Conservation (phyloP, 2,113 vertebrate species). For the Glaucidium brasilianum region DNA sequence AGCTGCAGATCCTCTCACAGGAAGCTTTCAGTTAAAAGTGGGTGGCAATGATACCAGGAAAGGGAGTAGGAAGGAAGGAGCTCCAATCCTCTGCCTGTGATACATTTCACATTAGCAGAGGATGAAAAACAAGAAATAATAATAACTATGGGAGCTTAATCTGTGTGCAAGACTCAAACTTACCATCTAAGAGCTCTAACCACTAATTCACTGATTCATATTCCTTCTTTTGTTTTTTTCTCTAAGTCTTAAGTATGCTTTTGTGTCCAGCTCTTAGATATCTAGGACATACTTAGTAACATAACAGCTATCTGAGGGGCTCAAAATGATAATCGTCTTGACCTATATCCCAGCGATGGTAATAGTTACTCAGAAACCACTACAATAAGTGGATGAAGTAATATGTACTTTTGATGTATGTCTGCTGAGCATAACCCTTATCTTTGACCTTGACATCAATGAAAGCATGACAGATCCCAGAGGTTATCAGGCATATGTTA, state of each 20-base stretch:
- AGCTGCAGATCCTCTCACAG: background rate
- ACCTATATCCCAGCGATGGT: background rate
- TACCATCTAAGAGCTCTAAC: background rate
- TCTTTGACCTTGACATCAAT: background rate
- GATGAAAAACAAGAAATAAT: background rate
- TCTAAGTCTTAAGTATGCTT: background rate
- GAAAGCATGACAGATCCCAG: background rate
- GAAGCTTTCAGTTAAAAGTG: background rate
- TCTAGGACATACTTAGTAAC: background rate
- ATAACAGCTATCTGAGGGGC: background rate
- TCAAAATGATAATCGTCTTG: slow-evolving; percentile 4
- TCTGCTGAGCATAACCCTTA: background rate
- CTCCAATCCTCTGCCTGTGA: background rate
- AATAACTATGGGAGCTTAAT: background rate
- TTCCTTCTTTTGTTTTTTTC: background rate
- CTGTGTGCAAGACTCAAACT: background rate
- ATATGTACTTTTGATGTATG: background rate
- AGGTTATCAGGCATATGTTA: background rate
- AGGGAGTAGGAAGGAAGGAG: background rate
- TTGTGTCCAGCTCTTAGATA: background rate
- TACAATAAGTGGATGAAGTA: background rate
- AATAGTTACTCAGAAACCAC: background rate
- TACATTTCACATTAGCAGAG: background rate
- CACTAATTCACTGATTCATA: background rate
- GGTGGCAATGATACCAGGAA: background rate